Percentiles rank a stretch among this genome's conserved stretches.
Evolutionary conservation across 2,888 invertebrate species (phyloP).

Genomic region (Petrophora chlorosata): DNA sequence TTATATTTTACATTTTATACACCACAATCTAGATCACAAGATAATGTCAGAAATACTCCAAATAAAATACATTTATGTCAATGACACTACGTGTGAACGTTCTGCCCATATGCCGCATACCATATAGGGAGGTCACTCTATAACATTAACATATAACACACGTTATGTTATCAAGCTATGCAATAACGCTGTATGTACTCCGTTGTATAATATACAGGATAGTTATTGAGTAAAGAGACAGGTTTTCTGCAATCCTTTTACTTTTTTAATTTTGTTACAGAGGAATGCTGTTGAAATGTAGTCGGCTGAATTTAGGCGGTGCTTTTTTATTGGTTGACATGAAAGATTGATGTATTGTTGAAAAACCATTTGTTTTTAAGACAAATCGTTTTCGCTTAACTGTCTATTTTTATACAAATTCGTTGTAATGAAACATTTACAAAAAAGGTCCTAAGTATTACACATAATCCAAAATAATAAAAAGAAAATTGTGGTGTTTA

Average conservation of each 20-base stretch:
- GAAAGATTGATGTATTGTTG: too few relatives aligned
- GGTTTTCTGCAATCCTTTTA: conserved; percentile 9
- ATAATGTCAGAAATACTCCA: conserved; percentile 19
- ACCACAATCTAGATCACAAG: conserved; percentile 22
- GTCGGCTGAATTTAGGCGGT: too few relatives aligned
- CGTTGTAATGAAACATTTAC: too few relatives aligned
- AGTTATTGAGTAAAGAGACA: conserved; percentile 34
- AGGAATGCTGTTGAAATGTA: not conserved
- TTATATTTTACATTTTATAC: not conserved
- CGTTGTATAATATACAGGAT: conserved; percentile 42
- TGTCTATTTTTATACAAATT: too few relatives aligned
- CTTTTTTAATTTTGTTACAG: conserved; percentile 1
- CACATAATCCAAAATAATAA: too few relatives aligned
- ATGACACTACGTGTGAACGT: conserved; percentile 36
- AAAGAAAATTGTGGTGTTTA: too few relatives aligned
- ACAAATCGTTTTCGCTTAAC: too few relatives aligned
- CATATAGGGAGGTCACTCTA: conserved; percentile 46
- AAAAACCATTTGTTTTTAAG: too few relatives aligned
- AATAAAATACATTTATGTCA: conserved; percentile 46
- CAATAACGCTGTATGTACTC: conserved; percentile 1
- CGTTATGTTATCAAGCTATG: conserved; percentile 15
- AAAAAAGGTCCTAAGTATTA: too few relatives aligned
- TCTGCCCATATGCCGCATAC: conserved; percentile 22
- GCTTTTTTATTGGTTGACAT: too few relatives aligned
- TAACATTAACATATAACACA: conserved; percentile 45